Percentiles rank a stretch among this genome's conserved stretches.
Conservation (phyloP, 2,797 vertebrate species). For the Rhinoraja longicauda region DNA sequence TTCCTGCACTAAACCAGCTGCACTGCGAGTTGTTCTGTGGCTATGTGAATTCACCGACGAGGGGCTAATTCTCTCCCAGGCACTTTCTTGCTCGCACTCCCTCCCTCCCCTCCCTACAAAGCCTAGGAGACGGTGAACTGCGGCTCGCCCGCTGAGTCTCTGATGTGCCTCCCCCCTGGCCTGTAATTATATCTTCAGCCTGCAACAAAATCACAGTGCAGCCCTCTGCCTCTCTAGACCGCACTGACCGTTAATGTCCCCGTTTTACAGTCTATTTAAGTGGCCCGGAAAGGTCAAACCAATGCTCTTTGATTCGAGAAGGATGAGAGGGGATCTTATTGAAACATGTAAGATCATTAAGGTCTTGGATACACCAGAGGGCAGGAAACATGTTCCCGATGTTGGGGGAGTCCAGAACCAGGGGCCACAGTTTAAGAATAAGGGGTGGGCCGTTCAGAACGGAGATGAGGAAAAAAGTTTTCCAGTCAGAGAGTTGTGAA, state of each 20-base stretch:
- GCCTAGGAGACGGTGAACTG: neutral
- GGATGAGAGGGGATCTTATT: too few species aligned
- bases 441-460: too few species aligned
- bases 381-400: too few species aligned
- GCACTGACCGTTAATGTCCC: neutral
- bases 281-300: neutral
- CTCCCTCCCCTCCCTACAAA: neutral
- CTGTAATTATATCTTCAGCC: conserved; percentile 18
- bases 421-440: too few species aligned
- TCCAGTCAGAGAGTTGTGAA: too few species aligned
- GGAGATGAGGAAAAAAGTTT: too few species aligned
- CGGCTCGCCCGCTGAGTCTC: neutral
- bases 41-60: neutral
- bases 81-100: neutral
- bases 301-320: neutral
- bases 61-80: neutral
- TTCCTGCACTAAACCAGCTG: too few species aligned
- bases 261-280: conserved; percentile 9
- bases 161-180: neutral
- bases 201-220: neutral
- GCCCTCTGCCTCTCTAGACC: neutral
- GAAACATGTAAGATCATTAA: too few species aligned
- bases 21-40: neutral
- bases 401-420: too few species aligned
- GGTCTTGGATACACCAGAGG: too few species aligned